Evolutionary conservation across 2,113 vertebrate genomes (phyloP), one percentile per base, ranked within the genome.

Genomic region (Pontoporia blainvillei): DNA sequence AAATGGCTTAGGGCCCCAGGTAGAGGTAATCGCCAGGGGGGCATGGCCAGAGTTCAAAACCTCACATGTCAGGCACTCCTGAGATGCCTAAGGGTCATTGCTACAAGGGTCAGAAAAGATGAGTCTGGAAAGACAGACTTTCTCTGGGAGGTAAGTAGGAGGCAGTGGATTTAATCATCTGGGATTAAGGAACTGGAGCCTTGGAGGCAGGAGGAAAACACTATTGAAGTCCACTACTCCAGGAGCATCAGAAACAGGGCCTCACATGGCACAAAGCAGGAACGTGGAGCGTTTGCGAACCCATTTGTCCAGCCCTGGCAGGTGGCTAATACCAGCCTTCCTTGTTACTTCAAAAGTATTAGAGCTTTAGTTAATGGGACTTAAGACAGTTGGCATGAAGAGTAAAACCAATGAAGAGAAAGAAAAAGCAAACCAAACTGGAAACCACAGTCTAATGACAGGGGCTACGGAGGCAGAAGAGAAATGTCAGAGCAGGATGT

Each of bases 401-500:
- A 34, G 7, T 87, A 85, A 78, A 97, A 71, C 29, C 54, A 85
- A 73, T 82, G 62, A 93, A 78, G 86, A 86, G 57, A 93, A 95
- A 85, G 59, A 95, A 94, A 96, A 73, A 92, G 41, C 31, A 93
- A 86, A 96, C 78, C 39, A 92, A 57, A 7, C 21, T 88, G 34
- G 83, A 95, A 95, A 91, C 93, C 73, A 7, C 93, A 92, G 61
- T 95, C 85, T 90, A 81, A 69, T 6, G 6, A 86, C 66, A 20
- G 75, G 86, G 57, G 62, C 39, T 52, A 73, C 95, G 59, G 46
- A 90, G 66, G 64, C 41, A 93, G 81, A 66, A 85, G 29, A 85
- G 79, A 90, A 93, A 91, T 72, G 81, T 89, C 81, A 95, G 82
- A 76, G 94, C 44, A 62, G 94, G 66, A 86, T 36, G 91, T 92